Base-by-base conservation (phyloP, 2,888 invertebrate genomes). In the Criorhina ranunculi region DNA sequence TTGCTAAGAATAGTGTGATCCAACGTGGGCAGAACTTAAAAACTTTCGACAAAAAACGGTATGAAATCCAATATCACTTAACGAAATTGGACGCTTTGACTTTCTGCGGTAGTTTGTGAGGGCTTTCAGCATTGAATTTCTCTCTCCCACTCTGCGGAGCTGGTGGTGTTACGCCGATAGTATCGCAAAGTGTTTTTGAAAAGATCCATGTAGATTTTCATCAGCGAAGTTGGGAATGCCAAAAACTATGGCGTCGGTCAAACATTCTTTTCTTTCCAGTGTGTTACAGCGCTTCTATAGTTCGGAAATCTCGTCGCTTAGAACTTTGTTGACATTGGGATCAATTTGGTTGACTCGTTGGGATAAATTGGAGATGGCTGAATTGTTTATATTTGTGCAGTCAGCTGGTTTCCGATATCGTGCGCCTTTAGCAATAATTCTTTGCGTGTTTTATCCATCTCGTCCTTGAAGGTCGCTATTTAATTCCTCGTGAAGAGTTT, bases 11-110 rank as follows among this genome's bases (percentile, higher is more conserved):
- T 5, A 46, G 17, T 1, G 3, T 33, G 62, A 29, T 46, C 33
- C 0, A 46, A 46, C 2, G 33, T 35, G n/a, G n/a, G n/a, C n/a
- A n/a, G n/a, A n/a, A n/a, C n/a, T 66, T 11, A 24, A 66, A 66
- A 0, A 51, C 66, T 33, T 29, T 67, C n/a, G 31, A 67, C 17
- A 53, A 53, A n/a, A n/a, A n/a, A n/a, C n/a, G n/a, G n/a, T n/a
- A n/a, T n/a, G n/a, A n/a, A 62, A 2, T 4, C 60, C 60, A 62
- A 44, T 7, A 9, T 51, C 66, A 7, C 66, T 24, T 29, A 66
- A 40, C 1, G 24, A 51, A 7, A 66, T 51, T 35, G 64, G 44
- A n/a, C 44, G 44, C 29, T 60, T 60, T 24, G 40, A 15, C 11
- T 60, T 19, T 44, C 46, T 62, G 15, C 62, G 62, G 15, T 33